Conservation (phyloP, 2,113 vertebrate species). For the Eurypyga helias region DNA sequence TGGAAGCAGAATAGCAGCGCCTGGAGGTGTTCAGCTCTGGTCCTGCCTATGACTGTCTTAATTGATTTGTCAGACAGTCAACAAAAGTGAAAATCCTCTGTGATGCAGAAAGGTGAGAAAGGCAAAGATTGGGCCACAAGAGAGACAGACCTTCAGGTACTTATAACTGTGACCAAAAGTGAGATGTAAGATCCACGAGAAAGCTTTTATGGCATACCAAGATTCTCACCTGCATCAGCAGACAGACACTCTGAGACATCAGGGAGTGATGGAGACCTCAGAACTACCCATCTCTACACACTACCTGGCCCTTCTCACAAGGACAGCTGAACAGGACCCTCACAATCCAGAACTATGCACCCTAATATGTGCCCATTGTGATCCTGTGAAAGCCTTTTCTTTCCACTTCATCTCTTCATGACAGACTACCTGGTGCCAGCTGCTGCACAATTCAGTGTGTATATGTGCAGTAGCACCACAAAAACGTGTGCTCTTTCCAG, state of each 20-base stretch:
- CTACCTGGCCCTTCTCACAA: not conserved
- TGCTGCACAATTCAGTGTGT: accelerated
- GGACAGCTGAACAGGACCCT: not conserved
- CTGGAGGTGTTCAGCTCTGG: not conserved
- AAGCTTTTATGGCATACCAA: not conserved
- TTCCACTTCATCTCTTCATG: not conserved
- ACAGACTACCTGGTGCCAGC: not conserved
- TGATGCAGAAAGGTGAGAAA: not conserved
- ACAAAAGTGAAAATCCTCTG: not conserved
- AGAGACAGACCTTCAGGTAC: not conserved
- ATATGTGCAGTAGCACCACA: not conserved
- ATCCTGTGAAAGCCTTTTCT: not conserved
- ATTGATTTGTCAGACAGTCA: not conserved
- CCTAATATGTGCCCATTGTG: not conserved
- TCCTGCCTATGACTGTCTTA: not conserved
- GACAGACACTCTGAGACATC: not conserved
- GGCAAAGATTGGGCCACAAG: not conserved
- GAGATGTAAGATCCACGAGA: not conserved
- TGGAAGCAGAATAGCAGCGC: not conserved
- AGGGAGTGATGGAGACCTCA: not conserved
- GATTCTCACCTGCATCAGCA: not conserved
- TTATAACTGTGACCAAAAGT: not conserved
- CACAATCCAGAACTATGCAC: accelerated
- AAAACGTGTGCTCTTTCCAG: not conserved
- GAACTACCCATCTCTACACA: not conserved